Base-by-base conservation (phyloP, 2,888 invertebrate species). In the Megastigmus dorsalis region DNA sequence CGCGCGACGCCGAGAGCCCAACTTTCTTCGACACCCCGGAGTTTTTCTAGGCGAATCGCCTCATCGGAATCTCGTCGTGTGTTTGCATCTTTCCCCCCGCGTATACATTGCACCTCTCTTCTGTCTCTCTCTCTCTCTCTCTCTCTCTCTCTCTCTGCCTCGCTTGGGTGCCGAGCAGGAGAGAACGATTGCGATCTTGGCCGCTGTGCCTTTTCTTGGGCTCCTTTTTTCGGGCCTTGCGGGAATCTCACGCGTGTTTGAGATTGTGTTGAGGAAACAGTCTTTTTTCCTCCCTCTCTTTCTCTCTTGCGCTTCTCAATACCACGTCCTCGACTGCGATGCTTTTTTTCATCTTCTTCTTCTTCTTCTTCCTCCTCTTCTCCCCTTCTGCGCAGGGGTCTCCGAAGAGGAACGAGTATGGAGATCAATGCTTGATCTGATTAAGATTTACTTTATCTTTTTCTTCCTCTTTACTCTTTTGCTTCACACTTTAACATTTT, bases 161-260 rank as follows among this genome's bases (percentile, higher is more conserved):
- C 7, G 30, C 57, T 20, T 20, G 43, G 33, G 43, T 38, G 43
- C 57, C 20, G n/a, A n/a, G n/a, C n/a, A 41, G 50, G 13, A 36
- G 13, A 36, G 43, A 18, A 57, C 65, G 74, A 74, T 74, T 74
- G 65, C 60, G 36, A 74, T 74, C 74, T 74, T 70, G 7, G 63
- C 15, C 38, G 60, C 50, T 43, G 66, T 33, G 57, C 50, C 33
- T 69, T 70, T 68, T 48, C 70, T 71, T 36, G 52, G 55, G 55
- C 60, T 62, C 55, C 30, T 75, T 75, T 72, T 75, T 72, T 72
- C 45, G 52, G 67, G 6, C 68, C 68, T 72, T 72, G 62, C 71
- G 66, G 75, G 71, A 75, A 75, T 75, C 75, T 75, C 72, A 75
- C 72, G 71, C 63, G 75, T 72, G 67, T 75, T 75, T 71, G 10